Conservation (phyloP, 2,888 invertebrate genomes). For the Rotaria macrura region DNA sequence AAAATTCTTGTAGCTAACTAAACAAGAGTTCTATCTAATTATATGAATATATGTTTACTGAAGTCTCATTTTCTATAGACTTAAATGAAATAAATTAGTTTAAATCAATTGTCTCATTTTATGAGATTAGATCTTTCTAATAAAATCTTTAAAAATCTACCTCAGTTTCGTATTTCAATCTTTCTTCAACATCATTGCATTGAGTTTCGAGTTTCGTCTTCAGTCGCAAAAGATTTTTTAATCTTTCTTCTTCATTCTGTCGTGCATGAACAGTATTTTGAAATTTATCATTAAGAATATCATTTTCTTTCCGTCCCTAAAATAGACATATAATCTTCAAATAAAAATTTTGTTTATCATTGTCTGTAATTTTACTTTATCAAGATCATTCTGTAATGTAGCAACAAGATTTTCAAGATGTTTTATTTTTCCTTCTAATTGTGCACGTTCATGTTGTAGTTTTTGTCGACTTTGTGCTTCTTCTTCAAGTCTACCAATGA, state of each 20-base stretch:
- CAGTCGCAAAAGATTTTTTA: slow-evolving; percentile 59
- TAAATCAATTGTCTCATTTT: too few relatives aligned
- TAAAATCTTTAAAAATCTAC: too few relatives aligned
- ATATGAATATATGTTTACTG: too few relatives aligned
- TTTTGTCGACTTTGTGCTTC: slow-evolving; percentile 88
- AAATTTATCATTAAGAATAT: slow-evolving; percentile 79
- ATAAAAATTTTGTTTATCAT: too few relatives aligned
- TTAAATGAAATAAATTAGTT: too few relatives aligned
- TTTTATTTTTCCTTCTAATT: slow-evolving; percentile 83
- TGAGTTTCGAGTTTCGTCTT: slow-evolving; percentile 89
- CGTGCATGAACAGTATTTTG: slow-evolving; percentile 80
- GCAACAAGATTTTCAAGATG: slow-evolving; percentile 88
- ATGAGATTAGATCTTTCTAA: neutral
- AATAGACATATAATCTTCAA: slow-evolving; percentile 62
- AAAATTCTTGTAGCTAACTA: too few relatives aligned
- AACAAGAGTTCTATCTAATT: too few relatives aligned
- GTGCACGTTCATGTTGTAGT: slow-evolving; percentile 82
- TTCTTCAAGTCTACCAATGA: slow-evolving; percentile 62
- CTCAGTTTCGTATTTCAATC: slow-evolving; percentile 73
- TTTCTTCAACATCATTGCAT: slow-evolving; percentile 84
- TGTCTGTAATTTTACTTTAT: neutral
- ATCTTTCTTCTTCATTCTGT: slow-evolving; percentile 94
- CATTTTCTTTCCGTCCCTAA: slow-evolving; percentile 78
- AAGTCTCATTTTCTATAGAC: too few relatives aligned
- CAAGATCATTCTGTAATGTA: slow-evolving; percentile 56